Evolutionary conservation across 1,140 invertebrate species (phyloP).

Genomic region (Trichoplusia ni): DNA sequence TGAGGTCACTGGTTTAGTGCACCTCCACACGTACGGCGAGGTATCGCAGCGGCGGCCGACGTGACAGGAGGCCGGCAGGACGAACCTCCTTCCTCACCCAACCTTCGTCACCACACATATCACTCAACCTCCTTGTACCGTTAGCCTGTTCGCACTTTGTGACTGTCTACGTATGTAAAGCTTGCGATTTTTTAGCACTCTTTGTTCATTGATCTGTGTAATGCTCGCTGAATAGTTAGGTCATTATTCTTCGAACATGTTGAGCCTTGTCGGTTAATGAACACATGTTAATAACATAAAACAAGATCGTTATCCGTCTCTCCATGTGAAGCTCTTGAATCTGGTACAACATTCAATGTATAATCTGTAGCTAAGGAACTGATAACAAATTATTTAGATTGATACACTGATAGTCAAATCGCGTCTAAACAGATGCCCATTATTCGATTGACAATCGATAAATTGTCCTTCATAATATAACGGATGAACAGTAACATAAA

Average conservation of each 20-base stretch:
- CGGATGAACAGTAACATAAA: conserved; percentile 34
- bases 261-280: background rate
- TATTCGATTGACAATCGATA: background rate
- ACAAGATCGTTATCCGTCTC: background rate
- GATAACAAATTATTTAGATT: background rate
- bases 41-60: conserved; percentile 29
- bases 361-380: background rate
- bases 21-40: conserved; percentile 60
- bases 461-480: conserved; percentile 34
- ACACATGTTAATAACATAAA: background rate
- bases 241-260: conserved; percentile 19
- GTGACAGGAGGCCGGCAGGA: too few relatives aligned
- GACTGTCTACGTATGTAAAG: conserved; percentile 46
- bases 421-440: background rate
- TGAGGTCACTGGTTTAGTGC: conserved; percentile 67
- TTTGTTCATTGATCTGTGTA: conserved; percentile 50
- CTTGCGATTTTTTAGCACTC: conserved; percentile 50
- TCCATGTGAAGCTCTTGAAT: too few relatives aligned
- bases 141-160: background rate
- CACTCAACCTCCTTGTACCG: conserved; percentile 36
- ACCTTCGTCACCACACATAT: conserved; percentile 44
- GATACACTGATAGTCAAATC: background rate
- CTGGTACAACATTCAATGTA: too few relatives aligned
- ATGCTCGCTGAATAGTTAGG: conserved; percentile 27
- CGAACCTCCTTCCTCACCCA: conserved; percentile 66